Percentiles rank a stretch among this genome's conserved stretches.
Evolutionary conservation across 1,140 invertebrate species (phyloP).

Genomic region (Cydia pomonella): DNA sequence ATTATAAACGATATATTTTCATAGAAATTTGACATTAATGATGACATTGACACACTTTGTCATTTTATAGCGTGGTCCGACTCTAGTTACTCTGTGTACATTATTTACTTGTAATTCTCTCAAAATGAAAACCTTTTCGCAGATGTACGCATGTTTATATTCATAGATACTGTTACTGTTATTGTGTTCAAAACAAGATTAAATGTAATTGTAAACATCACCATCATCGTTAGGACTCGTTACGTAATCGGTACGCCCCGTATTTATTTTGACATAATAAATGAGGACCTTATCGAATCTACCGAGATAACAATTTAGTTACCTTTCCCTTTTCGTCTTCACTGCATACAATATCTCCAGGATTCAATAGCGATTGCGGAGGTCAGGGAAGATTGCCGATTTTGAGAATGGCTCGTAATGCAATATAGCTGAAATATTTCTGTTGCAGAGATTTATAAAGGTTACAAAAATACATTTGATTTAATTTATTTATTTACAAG

Average conservation of each 20-base stretch:
- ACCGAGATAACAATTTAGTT: constrained; percentile 12
- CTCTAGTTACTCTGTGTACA: too few species aligned
- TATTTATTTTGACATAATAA: constrained; percentile 29
- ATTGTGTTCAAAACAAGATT: constrained; percentile 20
- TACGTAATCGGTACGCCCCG: neutral
- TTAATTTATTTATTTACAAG: neutral
- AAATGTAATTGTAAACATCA: constrained; percentile 12
- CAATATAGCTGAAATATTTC: constrained; percentile 7
- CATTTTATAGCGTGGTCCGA: too few species aligned
- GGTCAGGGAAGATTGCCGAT: neutral
- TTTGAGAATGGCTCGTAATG: neutral
- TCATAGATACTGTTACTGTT: neutral
- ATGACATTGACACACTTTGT: too few species aligned
- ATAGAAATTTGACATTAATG: too few species aligned
- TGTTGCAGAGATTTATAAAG: neutral
- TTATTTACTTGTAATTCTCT: too few species aligned
- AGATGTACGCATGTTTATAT: neutral
- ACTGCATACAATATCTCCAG: neutral
- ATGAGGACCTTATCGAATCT: constrained; percentile 15
- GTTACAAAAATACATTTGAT: neutral
- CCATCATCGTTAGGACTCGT: neutral
- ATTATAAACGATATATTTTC: too few species aligned
- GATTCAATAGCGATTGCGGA: neutral
- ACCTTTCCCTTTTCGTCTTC: constrained; percentile 1
- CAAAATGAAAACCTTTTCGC: neutral